These are phyloP conservation scores for Calephelis virginiensis DNA, from an alignment of 1,140 invertebrate genomes.

Conservation along the genomic window DNA sequence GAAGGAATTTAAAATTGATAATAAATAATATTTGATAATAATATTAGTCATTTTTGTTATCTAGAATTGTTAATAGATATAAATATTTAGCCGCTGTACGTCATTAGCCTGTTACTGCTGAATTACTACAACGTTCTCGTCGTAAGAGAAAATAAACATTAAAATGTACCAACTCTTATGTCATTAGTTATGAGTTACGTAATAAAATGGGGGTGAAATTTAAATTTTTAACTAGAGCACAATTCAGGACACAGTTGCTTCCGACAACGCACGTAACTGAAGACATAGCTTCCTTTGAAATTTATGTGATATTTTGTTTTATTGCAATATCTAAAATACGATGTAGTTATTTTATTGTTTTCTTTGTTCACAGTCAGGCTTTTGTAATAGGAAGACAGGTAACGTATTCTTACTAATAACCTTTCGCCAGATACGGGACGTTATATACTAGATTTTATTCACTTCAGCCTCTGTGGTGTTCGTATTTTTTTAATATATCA, in stretches of 20 bases:
- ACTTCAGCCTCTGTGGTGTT: no score
- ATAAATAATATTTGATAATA: no score
- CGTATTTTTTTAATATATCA: no score
- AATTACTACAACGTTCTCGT: conserved; percentile 4
- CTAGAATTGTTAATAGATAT: background rate
- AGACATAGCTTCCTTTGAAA: conserved; percentile 50
- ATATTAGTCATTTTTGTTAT: no score
- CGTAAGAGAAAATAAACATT: background rate
- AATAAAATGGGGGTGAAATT: conserved; percentile 45
- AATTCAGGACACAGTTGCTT: conserved; percentile 67
- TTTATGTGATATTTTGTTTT: conserved; percentile 42
- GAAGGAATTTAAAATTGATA: no score
- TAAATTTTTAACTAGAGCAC: conserved; percentile 53
- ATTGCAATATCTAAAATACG: conserved; percentile 30
- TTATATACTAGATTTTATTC: no score
- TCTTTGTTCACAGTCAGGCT: conserved; percentile 23
- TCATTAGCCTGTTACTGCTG: background rate
- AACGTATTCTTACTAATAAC: no score
- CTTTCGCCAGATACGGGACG: no score
- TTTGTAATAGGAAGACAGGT: no score
- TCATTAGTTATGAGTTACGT: conserved; percentile 32
- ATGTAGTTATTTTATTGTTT: conserved; percentile 3
- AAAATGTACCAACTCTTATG: conserved; percentile 13
- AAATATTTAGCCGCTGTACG: background rate
- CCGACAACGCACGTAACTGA: conserved; percentile 63